Evolutionary conservation across 2,113 vertebrate genomes (phyloP), one percentile per base, ranked within the genome.

Genomic region (Psephotus haematonotus): DNA sequence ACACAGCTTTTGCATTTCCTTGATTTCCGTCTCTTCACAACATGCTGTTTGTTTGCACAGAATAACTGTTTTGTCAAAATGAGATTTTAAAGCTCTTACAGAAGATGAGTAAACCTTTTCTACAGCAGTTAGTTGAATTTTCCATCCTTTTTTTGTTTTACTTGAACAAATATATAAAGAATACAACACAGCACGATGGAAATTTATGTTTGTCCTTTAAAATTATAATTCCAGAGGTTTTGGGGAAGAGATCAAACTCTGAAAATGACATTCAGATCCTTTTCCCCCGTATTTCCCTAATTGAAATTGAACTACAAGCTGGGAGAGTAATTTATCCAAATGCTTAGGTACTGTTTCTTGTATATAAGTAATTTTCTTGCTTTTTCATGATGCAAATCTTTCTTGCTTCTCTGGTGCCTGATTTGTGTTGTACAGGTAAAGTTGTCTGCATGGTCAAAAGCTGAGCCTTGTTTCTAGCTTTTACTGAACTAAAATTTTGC

Each of bases 1-100:
- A 81, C 62, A 84, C 20, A 75, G 60, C 55, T 93, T 92, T 90
- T 90, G 72, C 82, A 83, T 95, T 92, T 92, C 69, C 27, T 93
- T 0, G 2, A 31, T 84, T 89, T 90, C 57, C 29, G 67, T 67
- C 60, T 86, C 92, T 55, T 86, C 44, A 47, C 22, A 90, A 55
- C 39, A n/a, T 65, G 13, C 18, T 83, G 57, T 31, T 88, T 85
- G 33, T 62, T 94, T 92, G 82, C 47, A 60, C 57, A 60, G 60
- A 70, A 7, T 63, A 69, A 39, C n/a, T 64, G 41, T 79, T 59
- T 41, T 47, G 33, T 81, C 62, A 78, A 80, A 93, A 74, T 39
- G 76, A 85, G 20, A 47, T 88, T 86, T 88, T 72, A 90, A 68
- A 77, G 50, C 31, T 68, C 76, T 93, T 55, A 46, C 16, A 94